These are phyloP conservation scores for Trinorchestia longiramus DNA, from an alignment of 1,140 invertebrate species.

Conservation along the genomic window DNA sequence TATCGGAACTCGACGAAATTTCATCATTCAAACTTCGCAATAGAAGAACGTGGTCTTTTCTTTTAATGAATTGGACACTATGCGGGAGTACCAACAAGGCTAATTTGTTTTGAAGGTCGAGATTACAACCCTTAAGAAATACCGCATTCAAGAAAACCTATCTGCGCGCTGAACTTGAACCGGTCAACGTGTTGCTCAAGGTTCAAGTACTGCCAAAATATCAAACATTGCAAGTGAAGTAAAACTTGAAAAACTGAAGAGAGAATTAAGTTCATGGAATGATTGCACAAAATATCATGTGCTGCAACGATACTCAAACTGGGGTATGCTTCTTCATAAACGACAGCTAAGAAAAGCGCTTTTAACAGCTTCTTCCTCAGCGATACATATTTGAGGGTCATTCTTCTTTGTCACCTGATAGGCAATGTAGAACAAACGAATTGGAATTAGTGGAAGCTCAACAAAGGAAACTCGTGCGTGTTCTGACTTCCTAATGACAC, in stretches of 20 bases:
- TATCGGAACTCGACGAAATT: neutral
- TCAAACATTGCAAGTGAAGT: neutral
- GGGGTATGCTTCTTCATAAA: neutral
- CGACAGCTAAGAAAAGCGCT: neutral
- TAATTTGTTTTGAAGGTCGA: neutral
- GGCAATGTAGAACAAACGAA: neutral
- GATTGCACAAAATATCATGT: neutral
- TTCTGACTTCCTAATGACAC: slow-evolving; percentile 41
- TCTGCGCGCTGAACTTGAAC: neutral
- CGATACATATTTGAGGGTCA: neutral
- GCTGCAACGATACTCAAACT: neutral
- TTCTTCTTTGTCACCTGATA: neutral
- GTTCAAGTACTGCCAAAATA: neutral
- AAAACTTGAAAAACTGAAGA: neutral
- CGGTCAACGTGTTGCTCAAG: too few relatives aligned
- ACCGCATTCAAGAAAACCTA: neutral
- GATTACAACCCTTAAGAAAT: neutral
- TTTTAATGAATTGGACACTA: neutral
- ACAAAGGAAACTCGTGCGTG: slow-evolving; percentile 23
- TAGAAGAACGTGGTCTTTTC: neutral
- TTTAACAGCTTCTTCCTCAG: neutral
- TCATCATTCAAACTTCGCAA: neutral
- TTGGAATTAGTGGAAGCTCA: neutral
- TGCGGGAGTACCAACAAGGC: neutral
- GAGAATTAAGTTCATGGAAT: neutral